A percentile compares a stretch with the other conserved stretches of the same genome.
Conservation (phyloP, 2,797 vertebrate genomes). For the Philypnodon macrostomus region DNA sequence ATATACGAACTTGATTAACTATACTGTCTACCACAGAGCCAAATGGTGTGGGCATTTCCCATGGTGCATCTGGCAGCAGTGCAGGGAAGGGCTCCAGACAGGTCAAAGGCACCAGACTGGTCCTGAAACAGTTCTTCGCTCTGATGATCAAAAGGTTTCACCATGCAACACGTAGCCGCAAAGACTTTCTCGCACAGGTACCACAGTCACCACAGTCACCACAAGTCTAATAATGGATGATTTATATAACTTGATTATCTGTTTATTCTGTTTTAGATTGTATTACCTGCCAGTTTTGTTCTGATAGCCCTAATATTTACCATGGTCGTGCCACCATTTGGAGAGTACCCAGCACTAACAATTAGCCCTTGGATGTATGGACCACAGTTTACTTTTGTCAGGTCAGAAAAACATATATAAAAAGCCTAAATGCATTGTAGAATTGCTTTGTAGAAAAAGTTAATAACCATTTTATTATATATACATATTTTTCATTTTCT, state of each 20-base stretch:
- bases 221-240: background rate
- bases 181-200: conserved; percentile 96
- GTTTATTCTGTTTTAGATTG: conserved; percentile 77
- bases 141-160: conserved; percentile 89
- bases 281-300: conserved; percentile 90
- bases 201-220: too few species aligned
- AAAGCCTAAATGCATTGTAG: too few species aligned
- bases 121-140: conserved; percentile 85
- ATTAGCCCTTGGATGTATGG: conserved; percentile 96
- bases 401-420: conserved; percentile 67
- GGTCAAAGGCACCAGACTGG: conserved; percentile 74
- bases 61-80: conserved; percentile 42
- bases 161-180: conserved; percentile 82
- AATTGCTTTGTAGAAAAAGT: too few species aligned
- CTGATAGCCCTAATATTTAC: conserved; percentile 89
- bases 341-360: conserved; percentile 89
- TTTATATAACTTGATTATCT: background rate
- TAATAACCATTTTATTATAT: background rate
- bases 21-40: conserved; percentile 40
- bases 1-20: too few species aligned
- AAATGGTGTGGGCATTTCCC: conserved; percentile 28
- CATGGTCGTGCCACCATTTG: conserved; percentile 88
- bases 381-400: conserved; percentile 90
- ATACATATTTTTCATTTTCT: background rate
- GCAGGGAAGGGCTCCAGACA: conserved; percentile 74